Evolutionary conservation across 2,888 invertebrate species (phyloP).

Genomic region (Platycnemis pennipes): DNA sequence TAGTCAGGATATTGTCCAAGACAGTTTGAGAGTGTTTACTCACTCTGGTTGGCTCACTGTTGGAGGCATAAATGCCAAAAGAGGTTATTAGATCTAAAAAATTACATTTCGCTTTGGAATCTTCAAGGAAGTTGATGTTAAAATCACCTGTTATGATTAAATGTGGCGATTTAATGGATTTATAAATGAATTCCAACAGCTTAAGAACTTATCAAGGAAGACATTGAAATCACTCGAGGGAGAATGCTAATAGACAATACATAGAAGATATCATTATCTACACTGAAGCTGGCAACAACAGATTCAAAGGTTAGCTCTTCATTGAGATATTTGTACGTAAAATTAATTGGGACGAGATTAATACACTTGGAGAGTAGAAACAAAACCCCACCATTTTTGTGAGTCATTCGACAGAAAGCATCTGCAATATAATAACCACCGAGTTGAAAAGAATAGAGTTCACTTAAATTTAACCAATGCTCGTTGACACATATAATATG

Average conservation of each 20-base stretch:
- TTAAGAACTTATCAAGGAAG: neutral
- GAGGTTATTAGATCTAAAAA: constrained; percentile 1
- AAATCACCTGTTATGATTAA: constrained; percentile 1
- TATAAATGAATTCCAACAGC: neutral
- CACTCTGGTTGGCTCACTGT: neutral
- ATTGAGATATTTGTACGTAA: neutral
- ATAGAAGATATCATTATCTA: neutral
- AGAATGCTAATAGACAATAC: neutral
- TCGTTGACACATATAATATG: constrained; percentile 3
- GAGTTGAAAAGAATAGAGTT: neutral
- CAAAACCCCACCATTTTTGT: constrained; percentile 19
- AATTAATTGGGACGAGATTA: neutral
- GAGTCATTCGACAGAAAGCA: neutral
- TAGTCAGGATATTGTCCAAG: neutral
- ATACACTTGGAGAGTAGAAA: neutral
- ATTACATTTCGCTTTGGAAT: neutral
- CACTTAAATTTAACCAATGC: neutral
- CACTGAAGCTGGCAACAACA: neutral
- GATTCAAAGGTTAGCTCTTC: constrained; percentile 6
- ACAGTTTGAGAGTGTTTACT: neutral
- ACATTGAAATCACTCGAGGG: constrained; percentile 1
- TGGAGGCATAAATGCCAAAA: neutral
- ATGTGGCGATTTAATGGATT: neutral
- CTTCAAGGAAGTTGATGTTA: constrained; percentile 1
- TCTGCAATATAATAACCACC: neutral